Base-by-base conservation (phyloP, 2,888 invertebrate genomes). In the Dicranocentrus wangi region DNA sequence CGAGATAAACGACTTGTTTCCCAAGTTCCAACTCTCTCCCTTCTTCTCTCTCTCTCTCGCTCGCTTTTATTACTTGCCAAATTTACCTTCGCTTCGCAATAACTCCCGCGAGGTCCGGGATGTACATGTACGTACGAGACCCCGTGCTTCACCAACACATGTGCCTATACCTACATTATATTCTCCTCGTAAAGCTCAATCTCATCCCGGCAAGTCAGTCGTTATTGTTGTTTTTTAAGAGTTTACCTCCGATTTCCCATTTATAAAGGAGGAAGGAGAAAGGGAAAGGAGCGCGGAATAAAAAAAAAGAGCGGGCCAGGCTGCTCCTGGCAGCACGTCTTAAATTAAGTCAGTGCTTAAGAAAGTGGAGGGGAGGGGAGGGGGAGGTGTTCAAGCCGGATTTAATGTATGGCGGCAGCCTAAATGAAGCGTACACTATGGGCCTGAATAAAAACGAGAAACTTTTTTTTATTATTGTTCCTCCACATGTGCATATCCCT, bases 1-100 rank as follows among this genome's bases (percentile, higher is more conserved):
- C 25, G 73, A 73, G 65, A 73, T 73, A 73, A 73, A 73, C 61
- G 65, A 73, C 65, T 63, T 63, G 53, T 60, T 61, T 61, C 51
- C 51, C 21, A n/a, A n/a, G n/a, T n/a, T n/a, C n/a, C n/a, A n/a
- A n/a, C n/a, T n/a, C n/a, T n/a, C n/a, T n/a, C n/a, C n/a, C n/a
- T n/a, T n/a, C n/a, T n/a, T n/a, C n/a, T 19, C 60, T 27, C 27
- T 43, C 70, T 23, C 32, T 61, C 39, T 65, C 28, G 21, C 8
- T 73, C 55, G 32, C 53, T 55, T 65, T 73, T 65, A 73, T 65
- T 55, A 55, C 65, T 53, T 63, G 65, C 65, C 65, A 73, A 73
- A 73, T 73, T 53, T 55, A 61, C 43, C 63, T 61, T 63, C 39
- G 32, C 32, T 32, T 32, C 5, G 10, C 10, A 32, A 32, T 32